A percentile compares a stretch with the other conserved stretches of the same genome.
Evolutionary conservation across 1,140 invertebrate species (phyloP).

Genomic region (Manduca sexta): DNA sequence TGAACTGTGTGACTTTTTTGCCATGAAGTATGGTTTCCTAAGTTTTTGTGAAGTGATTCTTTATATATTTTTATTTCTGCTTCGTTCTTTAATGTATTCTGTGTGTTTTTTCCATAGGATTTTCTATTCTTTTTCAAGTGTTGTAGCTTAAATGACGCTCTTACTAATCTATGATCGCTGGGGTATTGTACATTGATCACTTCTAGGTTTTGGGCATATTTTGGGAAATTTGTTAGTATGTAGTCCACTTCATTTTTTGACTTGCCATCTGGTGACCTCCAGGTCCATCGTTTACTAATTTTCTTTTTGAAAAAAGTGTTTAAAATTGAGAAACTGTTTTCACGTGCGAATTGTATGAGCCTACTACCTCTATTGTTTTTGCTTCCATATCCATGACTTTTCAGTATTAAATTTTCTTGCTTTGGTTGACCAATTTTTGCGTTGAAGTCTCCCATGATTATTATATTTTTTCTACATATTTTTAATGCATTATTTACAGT

Average conservation of each 20-base stretch:
- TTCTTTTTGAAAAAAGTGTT: slow-evolving; percentile 1
- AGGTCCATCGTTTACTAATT: slow-evolving; percentile 9
- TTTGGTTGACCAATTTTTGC: not conserved
- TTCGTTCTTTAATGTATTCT: too few relatives aligned
- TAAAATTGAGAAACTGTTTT: not conserved
- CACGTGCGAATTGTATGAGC: not conserved
- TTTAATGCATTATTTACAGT: not conserved
- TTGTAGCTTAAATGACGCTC: slow-evolving; percentile 5
- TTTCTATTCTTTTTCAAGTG: not conserved
- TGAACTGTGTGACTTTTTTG: too few relatives aligned
- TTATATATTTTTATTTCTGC: too few relatives aligned
- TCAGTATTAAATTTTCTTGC: not conserved
- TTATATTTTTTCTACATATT: not conserved
- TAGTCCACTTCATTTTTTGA: slow-evolving; percentile 11
- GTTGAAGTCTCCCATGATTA: too few relatives aligned
- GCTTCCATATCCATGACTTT: not conserved
- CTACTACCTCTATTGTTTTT: not conserved
- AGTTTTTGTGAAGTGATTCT: too few relatives aligned
- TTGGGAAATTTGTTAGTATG: slow-evolving; percentile 9
- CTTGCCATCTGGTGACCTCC: slow-evolving; percentile 10
- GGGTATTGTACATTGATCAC: slow-evolving; percentile 3
- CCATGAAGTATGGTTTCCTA: too few relatives aligned
- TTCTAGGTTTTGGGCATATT: slow-evolving; percentile 4
- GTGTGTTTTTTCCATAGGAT: not conserved
- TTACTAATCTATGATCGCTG: slow-evolving; percentile 10